These are phyloP conservation scores for Schlechtendalia chinensis DNA, from an alignment of 1,140 invertebrate genomes.

Conservation along the genomic window DNA sequence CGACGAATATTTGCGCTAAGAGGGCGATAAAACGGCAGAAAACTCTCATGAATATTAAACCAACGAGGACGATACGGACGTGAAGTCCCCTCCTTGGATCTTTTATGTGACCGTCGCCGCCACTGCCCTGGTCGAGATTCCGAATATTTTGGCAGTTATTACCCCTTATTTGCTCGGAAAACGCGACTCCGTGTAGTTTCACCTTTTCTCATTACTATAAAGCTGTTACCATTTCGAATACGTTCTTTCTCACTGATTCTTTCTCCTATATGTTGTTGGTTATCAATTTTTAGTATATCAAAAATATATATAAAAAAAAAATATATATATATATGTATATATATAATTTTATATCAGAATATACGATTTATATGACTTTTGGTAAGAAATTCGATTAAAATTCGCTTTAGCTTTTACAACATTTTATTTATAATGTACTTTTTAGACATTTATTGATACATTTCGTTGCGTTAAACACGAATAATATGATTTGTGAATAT, in stretches of 20 bases:
- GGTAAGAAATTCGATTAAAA: too few relatives aligned
- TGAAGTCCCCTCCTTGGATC: background rate
- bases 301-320: too few relatives aligned
- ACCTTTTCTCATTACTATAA: slow-evolving; percentile 30
- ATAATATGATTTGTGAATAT: too few relatives aligned
- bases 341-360: too few relatives aligned
- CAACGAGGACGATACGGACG: slow-evolving; percentile 6
- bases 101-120: slow-evolving; percentile 15
- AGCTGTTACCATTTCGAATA: background rate
- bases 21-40: slow-evolving; percentile 44
- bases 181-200: background rate
- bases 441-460: too few relatives aligned
- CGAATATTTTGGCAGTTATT: slow-evolving; percentile 35
- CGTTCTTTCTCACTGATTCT: background rate
- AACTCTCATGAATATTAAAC: slow-evolving; percentile 48
- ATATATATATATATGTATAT: too few relatives aligned
- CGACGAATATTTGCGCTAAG: slow-evolving; percentile 47
- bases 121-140: slow-evolving; percentile 2
- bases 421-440: too few relatives aligned
- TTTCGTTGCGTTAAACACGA: too few relatives aligned
- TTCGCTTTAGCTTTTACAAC: too few relatives aligned
- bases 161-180: background rate
- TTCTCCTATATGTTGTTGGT: too few relatives aligned
- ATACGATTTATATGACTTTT: too few relatives aligned
- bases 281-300: too few relatives aligned